Conservation (phyloP, 2,888 invertebrate genomes). For the Hydroisotoma schaefferi region DNA sequence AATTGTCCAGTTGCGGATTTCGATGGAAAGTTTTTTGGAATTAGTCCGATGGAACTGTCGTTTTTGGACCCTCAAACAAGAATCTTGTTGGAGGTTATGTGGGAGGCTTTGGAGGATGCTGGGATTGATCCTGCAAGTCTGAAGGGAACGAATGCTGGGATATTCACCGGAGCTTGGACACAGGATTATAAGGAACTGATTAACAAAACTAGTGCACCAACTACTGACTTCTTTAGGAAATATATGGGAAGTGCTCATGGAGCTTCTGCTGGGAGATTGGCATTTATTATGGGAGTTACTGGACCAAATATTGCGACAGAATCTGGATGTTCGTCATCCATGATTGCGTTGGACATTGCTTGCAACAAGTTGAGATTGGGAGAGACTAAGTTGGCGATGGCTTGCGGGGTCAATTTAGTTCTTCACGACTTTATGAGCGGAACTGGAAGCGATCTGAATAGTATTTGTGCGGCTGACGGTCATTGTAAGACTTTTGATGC, state of each 20-base stretch:
- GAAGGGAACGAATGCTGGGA: constrained; percentile 10
- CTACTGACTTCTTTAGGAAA: constrained; percentile 9
- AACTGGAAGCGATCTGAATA: constrained; percentile 11
- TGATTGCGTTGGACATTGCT: constrained; percentile 23
- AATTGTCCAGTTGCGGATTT: constrained; percentile 23
- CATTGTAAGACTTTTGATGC: constrained; percentile 23
- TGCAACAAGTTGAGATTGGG: constrained; percentile 11
- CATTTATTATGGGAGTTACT: constrained; percentile 14
- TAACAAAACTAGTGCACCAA: neutral
- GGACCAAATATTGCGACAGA: constrained; percentile 27
- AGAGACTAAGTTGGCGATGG: constrained; percentile 16
- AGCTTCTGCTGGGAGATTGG: constrained; percentile 4
- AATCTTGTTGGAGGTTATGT: constrained; percentile 23
- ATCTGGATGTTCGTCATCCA: constrained; percentile 21
- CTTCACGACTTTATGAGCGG: constrained; percentile 15
- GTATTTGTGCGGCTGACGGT: constrained; percentile 19
- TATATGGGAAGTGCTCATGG: constrained; percentile 23
- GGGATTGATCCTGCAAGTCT: constrained; percentile 10
- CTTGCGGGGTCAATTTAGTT: constrained; percentile 25
- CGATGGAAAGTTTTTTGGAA: constrained; percentile 30
- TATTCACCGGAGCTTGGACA: constrained; percentile 29
- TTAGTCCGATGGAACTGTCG: constrained; percentile 16
- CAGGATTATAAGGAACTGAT: constrained; percentile 23
- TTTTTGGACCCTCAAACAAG: constrained; percentile 18
- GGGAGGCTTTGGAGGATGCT: constrained; percentile 29